Base-by-base conservation (phyloP, 2,888 invertebrate species). In the Asteroscopus sphinx region DNA sequence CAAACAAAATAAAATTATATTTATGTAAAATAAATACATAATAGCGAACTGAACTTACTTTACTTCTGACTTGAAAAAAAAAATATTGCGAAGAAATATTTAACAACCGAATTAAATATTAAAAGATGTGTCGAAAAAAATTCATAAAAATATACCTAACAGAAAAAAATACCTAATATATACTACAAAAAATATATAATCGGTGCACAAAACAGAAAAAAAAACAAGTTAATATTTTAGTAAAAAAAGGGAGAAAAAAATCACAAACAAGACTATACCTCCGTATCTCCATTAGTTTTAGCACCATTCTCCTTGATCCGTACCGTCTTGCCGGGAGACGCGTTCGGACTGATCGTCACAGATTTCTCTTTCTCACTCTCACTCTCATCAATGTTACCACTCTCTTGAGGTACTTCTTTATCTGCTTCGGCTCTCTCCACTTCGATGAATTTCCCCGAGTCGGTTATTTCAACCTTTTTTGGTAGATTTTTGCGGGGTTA, bases 391-490 rank as follows among this genome's bases (percentile, higher is more conserved):
- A 63, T 53, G 30, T 73, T 80, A 64, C 76, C 70, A 64, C 62
- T 75, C 61, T 76, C 69, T 70, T 73, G 70, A 66, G 71, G 70
- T 57, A 61, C 56, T 25, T 68, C 71, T 12, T 59, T 74, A 8
- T 87, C 84, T 39, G 76, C 76, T 2, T 89, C 88, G 0, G 57
- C 75, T 21, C 89, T 84, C 68, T 95, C 94, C 46, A 94, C 90
- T 86, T 94, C 94, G 83, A 95, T 92, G 90, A 95, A 95, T 81
- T 93, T 94, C 12, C 94, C 94, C 67, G 92, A 90, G 74, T 92
- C 90, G 37, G 94, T 94, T 82, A 94, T 74, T 93, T 94, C 94
- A 68, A 94, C 93, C 94, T 94, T 93, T 81, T 85, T 81, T 75
- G 86, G 81, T 82, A 80, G 82, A 77, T 76, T 71, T 71, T 68